Base-by-base conservation (phyloP, 2,113 vertebrate genomes). In the Solea solea region DNA sequence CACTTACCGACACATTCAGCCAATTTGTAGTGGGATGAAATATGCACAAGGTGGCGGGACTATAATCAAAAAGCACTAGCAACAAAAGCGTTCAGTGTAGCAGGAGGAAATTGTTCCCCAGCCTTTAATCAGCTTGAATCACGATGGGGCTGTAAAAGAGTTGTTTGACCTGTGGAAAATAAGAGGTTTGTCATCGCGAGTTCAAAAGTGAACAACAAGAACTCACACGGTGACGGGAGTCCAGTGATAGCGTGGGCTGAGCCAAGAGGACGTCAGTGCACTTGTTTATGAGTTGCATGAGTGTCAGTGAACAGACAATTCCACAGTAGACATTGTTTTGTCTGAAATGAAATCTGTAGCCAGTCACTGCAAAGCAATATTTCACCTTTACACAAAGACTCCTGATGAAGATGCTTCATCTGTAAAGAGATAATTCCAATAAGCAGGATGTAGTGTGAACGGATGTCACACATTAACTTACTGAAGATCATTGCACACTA, bases 1-100 rank as follows among this genome's bases (percentile, higher is more conserved):
- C 86, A 86, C 84, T 89, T 88, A 79, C 82, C 9, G 41, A 85
- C 74, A 81, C 74, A 77, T 81, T 81, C 80, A 79, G 67, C 54
- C 69, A 83, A 79, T 83, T 83, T 86, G 64, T 85, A 68, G 69
- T 75, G 64, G 48, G 39, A 68, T 71, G 15, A 7, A 80, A 75
- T 73, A 73, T 68, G 55, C 54, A 73, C 46, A 73, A 64, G 54
- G 56, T 64, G 63, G 64, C 59, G 60, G 57, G 12, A 68, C 56
- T 56, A 63, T 58, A 64, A 72, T 53, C 67, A 72, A 58, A 63
- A 74, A 65, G 34, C 42, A 72, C 45, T 66, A 3, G 70, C 57
- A 34, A 53, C 39, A 50, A 39, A 64, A 74, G 71, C 39, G 15
- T 27, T 50, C 14, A 8, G 15, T 74, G 50, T 46, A 55, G 54